Evolutionary conservation across 2,888 invertebrate genomes (phyloP).

Genomic region (Cantharis rustica): DNA sequence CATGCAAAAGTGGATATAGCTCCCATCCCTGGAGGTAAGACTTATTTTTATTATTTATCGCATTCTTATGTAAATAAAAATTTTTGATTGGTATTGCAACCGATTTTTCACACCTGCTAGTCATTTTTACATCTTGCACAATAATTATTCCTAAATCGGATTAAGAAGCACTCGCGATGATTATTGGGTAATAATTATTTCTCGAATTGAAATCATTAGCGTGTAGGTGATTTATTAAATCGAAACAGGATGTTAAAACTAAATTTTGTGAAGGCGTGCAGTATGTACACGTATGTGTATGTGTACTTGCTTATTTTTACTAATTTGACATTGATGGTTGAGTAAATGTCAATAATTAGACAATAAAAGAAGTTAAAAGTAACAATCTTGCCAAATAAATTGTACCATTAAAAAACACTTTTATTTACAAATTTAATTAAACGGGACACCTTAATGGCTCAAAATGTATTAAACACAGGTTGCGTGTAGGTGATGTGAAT

Average conservation of each 20-base stretch:
- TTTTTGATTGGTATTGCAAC: not conserved
- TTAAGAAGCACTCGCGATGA: not conserved
- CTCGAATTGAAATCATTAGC: not conserved
- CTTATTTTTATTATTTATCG: conserved; percentile 11
- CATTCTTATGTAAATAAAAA: not conserved
- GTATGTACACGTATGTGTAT: not conserved
- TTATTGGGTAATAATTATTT: too few relatives aligned
- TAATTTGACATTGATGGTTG: not conserved
- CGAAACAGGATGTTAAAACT: not conserved
- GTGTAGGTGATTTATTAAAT: not conserved
- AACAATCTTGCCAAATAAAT: not conserved
- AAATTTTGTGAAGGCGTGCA: not conserved
- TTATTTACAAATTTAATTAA: not conserved
- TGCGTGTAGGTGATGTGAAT: not conserved
- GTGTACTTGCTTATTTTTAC: not conserved
- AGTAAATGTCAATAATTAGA: not conserved
- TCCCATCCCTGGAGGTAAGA: conserved; percentile 89
- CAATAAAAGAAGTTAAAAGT: not conserved
- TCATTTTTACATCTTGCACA: not conserved
- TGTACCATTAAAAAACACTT: not conserved
- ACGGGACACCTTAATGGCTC: not conserved
- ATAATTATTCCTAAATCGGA: not conserved
- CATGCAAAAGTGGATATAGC: conserved; percentile 78
- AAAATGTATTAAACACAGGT: not conserved
- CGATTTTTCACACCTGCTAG: not conserved